These are phyloP conservation scores for Sphaeramia orbicularis DNA, from an alignment of 2,797 vertebrate genomes.

Conservation along the genomic window DNA sequence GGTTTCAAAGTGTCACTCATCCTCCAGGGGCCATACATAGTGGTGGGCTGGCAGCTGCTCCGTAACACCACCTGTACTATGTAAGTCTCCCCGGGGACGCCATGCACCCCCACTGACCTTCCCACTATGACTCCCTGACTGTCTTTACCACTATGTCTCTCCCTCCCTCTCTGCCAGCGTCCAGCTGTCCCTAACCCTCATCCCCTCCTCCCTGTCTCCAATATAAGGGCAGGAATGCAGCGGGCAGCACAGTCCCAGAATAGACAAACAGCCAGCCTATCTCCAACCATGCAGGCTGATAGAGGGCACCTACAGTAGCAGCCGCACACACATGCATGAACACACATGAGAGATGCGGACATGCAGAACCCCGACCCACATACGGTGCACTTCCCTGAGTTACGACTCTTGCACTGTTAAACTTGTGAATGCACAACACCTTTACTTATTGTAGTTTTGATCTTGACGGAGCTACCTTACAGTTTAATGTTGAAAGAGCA, in stretches of 20 bases:
- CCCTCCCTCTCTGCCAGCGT: conserved; percentile 35
- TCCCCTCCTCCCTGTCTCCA: conserved; percentile 47
- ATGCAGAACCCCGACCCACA: conserved; percentile 37
- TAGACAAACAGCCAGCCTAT: conserved; percentile 70
- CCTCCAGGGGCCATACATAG: conserved; percentile 58
- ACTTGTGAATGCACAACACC: conserved; percentile 28
- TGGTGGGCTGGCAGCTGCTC: conserved; percentile 85
- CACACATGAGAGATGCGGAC: neutral
- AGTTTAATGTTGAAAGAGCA: conserved; percentile 52
- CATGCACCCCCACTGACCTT: conserved; percentile 64
- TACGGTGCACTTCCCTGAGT: conserved; percentile 10
- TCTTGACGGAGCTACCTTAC: conserved; percentile 15
- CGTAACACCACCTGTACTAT: conserved; percentile 74
- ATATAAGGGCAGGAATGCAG: conserved; percentile 83
- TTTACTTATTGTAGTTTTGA: conserved; percentile 47
- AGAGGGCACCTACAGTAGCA: conserved; percentile 67
- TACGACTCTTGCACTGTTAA: neutral
- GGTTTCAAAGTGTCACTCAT: conserved; percentile 57
- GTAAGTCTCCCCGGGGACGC: conserved; percentile 52
- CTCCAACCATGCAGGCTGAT: conserved; percentile 53
- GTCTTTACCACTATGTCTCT: conserved; percentile 33
- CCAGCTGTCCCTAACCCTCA: conserved; percentile 77
- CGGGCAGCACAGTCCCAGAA: conserved; percentile 73
- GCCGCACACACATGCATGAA: conserved; percentile 24
- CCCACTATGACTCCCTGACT: conserved; percentile 57